Evolutionary conservation across 2,113 vertebrate species (phyloP).

Genomic region (Progne subis): DNA sequence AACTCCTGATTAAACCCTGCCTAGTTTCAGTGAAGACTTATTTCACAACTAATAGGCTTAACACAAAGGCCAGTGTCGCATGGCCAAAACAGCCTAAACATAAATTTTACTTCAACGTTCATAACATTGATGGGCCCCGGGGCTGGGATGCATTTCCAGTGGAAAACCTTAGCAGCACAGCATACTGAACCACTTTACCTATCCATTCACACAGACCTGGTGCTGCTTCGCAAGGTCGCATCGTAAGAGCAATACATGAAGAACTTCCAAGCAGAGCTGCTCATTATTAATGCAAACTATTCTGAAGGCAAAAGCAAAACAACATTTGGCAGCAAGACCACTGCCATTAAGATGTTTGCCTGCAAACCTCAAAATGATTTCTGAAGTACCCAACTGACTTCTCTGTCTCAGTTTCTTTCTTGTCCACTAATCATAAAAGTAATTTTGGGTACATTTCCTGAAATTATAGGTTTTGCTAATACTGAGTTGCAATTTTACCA

Average conservation of each 20-base stretch:
- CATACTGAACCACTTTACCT: accelerated
- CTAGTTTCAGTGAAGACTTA: neutral
- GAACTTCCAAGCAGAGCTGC: neutral
- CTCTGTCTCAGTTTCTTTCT: conserved; percentile 3
- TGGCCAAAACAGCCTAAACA: neutral
- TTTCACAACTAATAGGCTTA: neutral
- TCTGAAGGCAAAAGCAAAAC: conserved; percentile 37
- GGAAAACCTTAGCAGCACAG: neutral
- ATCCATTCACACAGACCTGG: neutral
- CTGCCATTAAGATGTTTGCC: neutral
- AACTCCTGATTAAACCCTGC: neutral
- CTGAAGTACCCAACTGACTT: conserved; percentile 1
- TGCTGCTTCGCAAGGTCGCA: neutral
- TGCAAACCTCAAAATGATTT: conserved; percentile 55
- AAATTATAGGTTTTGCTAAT: conserved; percentile 24
- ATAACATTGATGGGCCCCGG: neutral
- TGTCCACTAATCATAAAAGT: conserved; percentile 37
- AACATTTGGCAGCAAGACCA: conserved; percentile 34
- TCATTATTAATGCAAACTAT: conserved; percentile 62
- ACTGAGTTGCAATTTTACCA: conserved; percentile 9
- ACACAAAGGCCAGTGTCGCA: neutral
- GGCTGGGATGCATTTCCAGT: neutral
- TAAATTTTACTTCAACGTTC: neutral
- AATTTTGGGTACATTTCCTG: conserved; percentile 28
- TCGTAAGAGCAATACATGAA: neutral